Conservation (phyloP, 2,113 vertebrate species). For the Puffinus mauretanicus region DNA sequence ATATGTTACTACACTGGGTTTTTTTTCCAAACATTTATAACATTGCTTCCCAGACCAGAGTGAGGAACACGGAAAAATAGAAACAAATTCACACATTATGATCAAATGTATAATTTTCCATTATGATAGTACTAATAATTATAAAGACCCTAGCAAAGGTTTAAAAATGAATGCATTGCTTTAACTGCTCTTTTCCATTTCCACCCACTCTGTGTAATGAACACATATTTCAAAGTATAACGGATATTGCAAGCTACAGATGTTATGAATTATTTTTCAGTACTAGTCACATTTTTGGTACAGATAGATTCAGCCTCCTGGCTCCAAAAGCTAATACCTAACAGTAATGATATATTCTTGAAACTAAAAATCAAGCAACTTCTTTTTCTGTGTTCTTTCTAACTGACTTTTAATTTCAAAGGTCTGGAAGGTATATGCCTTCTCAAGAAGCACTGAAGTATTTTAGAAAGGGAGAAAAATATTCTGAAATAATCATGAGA, state of each 20-base stretch:
- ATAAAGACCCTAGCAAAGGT: not conserved
- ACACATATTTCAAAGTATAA: not conserved
- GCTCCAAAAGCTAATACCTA: not conserved
- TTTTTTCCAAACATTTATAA: not conserved
- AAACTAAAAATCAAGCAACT: not conserved
- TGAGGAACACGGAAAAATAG: not conserved
- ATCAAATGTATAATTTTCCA: not conserved
- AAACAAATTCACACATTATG: not conserved
- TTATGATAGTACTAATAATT: not conserved
- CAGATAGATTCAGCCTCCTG: not conserved
- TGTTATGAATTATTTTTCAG: slow-evolving; percentile 45
- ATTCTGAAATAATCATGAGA: not conserved
- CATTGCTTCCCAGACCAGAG: not conserved
- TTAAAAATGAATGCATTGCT: not conserved
- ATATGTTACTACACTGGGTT: not conserved
- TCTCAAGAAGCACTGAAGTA: not conserved
- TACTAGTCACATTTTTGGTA: slow-evolving; percentile 10
- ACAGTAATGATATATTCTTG: not conserved
- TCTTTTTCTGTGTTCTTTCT: not conserved
- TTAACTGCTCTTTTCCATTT: not conserved
- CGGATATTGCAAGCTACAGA: not conserved
- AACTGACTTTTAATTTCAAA: not conserved
- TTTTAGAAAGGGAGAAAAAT: not conserved
- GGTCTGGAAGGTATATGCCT: not conserved
- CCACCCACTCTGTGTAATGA: not conserved